phyloP scores from a whole-genome alignment of 2,797 vertebrate genomes.

The Eutrigla gurnardus region DNA sequence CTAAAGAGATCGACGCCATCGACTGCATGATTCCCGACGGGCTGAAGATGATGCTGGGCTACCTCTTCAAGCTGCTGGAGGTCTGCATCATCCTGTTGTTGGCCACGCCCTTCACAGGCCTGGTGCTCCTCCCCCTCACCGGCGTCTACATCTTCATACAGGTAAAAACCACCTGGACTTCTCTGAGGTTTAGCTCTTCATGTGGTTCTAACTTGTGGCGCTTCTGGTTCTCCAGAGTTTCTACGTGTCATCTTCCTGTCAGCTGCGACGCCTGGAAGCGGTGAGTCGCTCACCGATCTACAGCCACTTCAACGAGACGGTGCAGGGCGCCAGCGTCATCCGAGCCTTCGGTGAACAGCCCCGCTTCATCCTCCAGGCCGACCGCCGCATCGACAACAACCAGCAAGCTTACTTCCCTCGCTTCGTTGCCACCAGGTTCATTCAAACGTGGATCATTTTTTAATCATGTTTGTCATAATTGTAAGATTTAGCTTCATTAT shows the following conservation, averaged over 20 bases:
- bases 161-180: conserved; percentile 72
- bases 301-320: conserved; percentile 90
- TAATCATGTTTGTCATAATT: no score
- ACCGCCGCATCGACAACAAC: conserved; percentile 85
- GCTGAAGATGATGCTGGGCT: conserved; percentile 88
- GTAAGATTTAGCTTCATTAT: no score
- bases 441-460: background rate
- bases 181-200: no score
- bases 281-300: conserved; percentile 90
- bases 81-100: conserved; percentile 88
- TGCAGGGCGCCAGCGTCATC: conserved; percentile 88
- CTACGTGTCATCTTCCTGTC: conserved; percentile 90
- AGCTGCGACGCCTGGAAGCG: conserved; percentile 90
- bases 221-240: conserved; percentile 82
- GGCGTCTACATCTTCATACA: conserved; percentile 88
- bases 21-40: conserved; percentile 93
- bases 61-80: conserved; percentile 90
- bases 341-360: conserved; percentile 87
- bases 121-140: conserved; percentile 88
- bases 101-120: conserved; percentile 85
- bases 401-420: conserved; percentile 88
- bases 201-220: background rate
- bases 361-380: conserved; percentile 82
- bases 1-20: conserved; percentile 90
- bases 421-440: conserved; percentile 91